phyloP scores from a whole-genome alignment of 2,113 vertebrate species.

The Rhipidura dahli region DNA sequence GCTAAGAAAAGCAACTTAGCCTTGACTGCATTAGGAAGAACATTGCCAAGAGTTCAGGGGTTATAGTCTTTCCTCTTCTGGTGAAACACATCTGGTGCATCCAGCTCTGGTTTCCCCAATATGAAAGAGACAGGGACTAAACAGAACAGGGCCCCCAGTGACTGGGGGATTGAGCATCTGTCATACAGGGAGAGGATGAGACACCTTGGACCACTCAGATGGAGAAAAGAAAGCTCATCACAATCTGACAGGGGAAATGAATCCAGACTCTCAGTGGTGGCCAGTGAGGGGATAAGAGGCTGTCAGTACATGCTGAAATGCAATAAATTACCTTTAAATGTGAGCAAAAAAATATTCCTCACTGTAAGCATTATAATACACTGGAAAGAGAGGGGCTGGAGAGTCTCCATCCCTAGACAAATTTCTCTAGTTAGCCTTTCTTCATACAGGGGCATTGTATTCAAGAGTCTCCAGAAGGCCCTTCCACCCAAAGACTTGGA shows the following conservation, averaged over 20 bases:
- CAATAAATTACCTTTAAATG: background rate
- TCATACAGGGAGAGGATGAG: background rate
- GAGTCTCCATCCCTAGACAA: background rate
- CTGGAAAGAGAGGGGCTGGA: background rate
- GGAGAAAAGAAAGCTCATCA: background rate
- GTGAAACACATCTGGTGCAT: background rate
- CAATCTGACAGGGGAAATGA: background rate
- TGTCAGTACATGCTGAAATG: background rate
- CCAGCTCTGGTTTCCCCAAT: background rate
- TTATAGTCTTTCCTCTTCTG: background rate
- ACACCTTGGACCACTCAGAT: background rate
- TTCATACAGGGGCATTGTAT: background rate
- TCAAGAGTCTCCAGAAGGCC: background rate
- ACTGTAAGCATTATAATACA: background rate
- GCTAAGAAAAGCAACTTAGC: background rate
- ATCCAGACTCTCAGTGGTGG: background rate
- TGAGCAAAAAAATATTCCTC: background rate
- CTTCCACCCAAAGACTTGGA: background rate
- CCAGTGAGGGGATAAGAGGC: background rate
- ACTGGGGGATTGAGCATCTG: background rate
- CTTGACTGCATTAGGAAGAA: background rate
- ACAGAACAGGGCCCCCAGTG: background rate
- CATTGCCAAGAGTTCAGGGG: background rate
- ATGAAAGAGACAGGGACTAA: background rate
- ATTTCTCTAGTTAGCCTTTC: background rate